Base-by-base conservation (phyloP, 2,113 vertebrate species). In the Clinocottus analis region DNA sequence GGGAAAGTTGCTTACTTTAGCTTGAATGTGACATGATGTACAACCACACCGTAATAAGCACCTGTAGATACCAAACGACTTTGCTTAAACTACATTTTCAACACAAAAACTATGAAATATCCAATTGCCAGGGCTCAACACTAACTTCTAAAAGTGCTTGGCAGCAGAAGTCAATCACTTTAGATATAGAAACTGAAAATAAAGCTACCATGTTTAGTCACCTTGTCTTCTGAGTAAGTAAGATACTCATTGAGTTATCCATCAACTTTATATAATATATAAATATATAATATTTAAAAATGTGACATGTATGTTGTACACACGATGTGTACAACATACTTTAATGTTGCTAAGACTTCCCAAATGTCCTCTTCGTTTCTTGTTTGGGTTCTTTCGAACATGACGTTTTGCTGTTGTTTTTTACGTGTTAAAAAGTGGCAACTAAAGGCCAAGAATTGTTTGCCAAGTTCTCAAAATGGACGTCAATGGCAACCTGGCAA, bases 1-100 rank as follows among this genome's bases (percentile, higher is more conserved):
- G 51, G 33, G 27, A 39, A 66, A 13, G 43, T 59, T 33, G 17
- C 47, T 66, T 49, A 67, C 53, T 53, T 80, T 55, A 43, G 35
- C 53, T 60, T 31, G 0, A 59, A 3, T 60, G n/a, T 29, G 35
- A 77, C 37, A 29, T 37, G 60, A 55, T 25, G 33, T n/a, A 25
- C 2, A 31, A 27, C 41, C 27, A n/a, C 17, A 39, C 5, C 11
- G 35, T 16, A 67, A 67, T 16, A 55, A 45, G 17, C 39, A 37
- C 33, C 31, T n/a, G 19, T 19, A 37, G 35, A 37, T 14, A 14
- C 23, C 12, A 27, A 23, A 55, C 53, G 13, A 14, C 23, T 56
- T 27, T 56, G 51, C 51, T 25, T 55, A 8, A 4, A 25, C 51
- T 12, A 25, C 23, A 55, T 23, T 11, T 23, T n/a, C 2, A 11